Conservation (phyloP, 2,113 vertebrate genomes). For the Takifugu bimaculatus region DNA sequence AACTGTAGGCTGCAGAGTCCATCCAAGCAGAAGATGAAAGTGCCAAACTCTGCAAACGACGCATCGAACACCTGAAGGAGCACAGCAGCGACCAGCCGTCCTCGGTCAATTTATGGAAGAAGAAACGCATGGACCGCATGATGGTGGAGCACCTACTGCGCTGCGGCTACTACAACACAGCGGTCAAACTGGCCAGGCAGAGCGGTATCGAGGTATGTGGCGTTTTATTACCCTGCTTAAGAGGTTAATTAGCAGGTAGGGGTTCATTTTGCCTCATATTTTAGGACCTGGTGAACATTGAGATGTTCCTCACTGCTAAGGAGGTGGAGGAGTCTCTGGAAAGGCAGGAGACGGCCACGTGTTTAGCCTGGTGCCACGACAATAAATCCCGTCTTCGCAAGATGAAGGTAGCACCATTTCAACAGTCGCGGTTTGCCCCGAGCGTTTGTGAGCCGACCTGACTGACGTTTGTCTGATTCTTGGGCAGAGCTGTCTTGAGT, state of each 20-base stretch:
- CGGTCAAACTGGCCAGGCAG: conserved; percentile 92
- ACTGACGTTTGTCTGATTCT: background rate
- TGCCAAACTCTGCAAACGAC: conserved; percentile 93
- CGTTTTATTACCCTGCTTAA: background rate
- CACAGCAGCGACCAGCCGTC: conserved; percentile 95
- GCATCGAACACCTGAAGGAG: conserved; percentile 96
- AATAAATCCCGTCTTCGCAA: conserved; percentile 98
- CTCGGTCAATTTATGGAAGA: conserved; percentile 93
- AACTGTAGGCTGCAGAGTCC: conserved; percentile 88
- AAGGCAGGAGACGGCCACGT: conserved; percentile 95
- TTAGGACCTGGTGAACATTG: conserved; percentile 97
- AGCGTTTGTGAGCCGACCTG: background rate
- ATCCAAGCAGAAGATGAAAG: conserved; percentile 98
- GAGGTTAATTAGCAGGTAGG: background rate
- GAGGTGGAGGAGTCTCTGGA: conserved; percentile 98
- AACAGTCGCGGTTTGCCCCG: background rate
- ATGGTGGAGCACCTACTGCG: conserved; percentile 97
- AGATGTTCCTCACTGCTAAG: conserved; percentile 99
- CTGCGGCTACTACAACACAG: conserved; percentile 97
- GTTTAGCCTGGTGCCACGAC: conserved; percentile 98
- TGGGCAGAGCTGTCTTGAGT: conserved; percentile 95
- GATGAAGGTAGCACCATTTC: conserved; percentile 85
- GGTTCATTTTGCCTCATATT: background rate
- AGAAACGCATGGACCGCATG: conserved; percentile 98
- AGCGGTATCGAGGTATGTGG: conserved; percentile 91